phyloP scores from a whole-genome alignment of 2,113 vertebrate genomes.

The Epinephelus cyanopodus region DNA sequence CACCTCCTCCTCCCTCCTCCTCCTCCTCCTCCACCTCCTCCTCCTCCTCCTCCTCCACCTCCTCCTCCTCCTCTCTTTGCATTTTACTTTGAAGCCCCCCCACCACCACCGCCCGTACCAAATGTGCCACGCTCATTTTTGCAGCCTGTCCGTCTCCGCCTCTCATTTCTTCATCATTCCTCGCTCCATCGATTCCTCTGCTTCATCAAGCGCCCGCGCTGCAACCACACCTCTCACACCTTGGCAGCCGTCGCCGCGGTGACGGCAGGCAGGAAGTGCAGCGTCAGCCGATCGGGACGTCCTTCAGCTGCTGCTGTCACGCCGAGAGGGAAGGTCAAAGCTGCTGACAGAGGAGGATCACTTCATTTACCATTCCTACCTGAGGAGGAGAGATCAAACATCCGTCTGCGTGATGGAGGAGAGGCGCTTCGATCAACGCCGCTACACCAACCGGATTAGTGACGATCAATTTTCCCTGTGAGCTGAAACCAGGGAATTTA shows the following conservation, averaged over 20 bases:
- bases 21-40: neutral
- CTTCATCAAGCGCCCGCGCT: constrained; percentile 86
- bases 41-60: neutral
- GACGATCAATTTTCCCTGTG: neutral
- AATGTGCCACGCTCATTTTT: constrained; percentile 76
- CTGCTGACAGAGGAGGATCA: constrained; percentile 76
- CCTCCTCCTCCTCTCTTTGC: constrained; percentile 30
- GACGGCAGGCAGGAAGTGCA: constrained; percentile 80
- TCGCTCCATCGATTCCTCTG: constrained; percentile 91
- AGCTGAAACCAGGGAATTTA: too few relatives aligned
- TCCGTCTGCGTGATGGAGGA: constrained; percentile 30
- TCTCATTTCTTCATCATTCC: constrained; percentile 93
- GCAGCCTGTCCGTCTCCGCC: constrained; percentile 80
- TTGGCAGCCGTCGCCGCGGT: constrained; percentile 77
- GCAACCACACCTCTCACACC: constrained; percentile 75
- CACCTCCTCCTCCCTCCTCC: neutral
- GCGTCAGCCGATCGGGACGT: constrained; percentile 82
- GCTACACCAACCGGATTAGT: too few relatives aligned
- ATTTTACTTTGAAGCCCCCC: constrained; percentile 58
- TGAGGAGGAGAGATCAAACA: constrained; percentile 27
- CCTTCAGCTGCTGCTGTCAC: constrained; percentile 77
- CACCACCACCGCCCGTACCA: neutral
- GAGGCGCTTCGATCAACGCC: constrained; percentile 4
- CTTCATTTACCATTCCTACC: constrained; percentile 40
- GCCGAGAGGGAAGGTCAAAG: constrained; percentile 73